phyloP scores from a whole-genome alignment of 2,797 vertebrate genomes.

The Stomatorhinus walkeri region DNA sequence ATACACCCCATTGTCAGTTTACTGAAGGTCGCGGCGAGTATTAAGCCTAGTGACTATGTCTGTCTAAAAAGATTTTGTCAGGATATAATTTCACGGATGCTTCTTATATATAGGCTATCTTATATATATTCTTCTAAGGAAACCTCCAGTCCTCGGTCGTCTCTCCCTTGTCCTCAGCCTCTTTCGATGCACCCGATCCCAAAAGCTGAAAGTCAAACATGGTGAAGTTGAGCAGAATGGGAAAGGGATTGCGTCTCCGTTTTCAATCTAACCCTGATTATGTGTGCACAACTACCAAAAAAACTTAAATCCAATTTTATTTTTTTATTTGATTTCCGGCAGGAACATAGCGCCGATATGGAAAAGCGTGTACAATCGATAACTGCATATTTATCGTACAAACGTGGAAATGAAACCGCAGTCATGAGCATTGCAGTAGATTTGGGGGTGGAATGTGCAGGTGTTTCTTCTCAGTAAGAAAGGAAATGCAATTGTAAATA shows the following conservation, averaged over 20 bases:
- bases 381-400: neutral
- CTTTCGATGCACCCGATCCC: neutral
- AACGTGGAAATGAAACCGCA: neutral
- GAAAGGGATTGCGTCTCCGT: neutral
- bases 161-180: neutral
- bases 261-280: neutral
- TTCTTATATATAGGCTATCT: neutral
- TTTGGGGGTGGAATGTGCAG: neutral
- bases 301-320: neutral
- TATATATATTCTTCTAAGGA: neutral
- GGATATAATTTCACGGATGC: neutral
- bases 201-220: conserved; percentile 2
- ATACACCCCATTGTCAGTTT: too few species aligned
- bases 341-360: neutral
- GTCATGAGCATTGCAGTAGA: neutral
- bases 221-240: neutral
- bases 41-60: neutral
- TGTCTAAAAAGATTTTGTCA: neutral
- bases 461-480: neutral
- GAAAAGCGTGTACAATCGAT: neutral
- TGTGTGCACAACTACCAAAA: neutral
- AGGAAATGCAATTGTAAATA: neutral
- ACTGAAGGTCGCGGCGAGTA: neutral
- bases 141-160: neutral
- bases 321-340: neutral